These are phyloP conservation scores for Danio albolineatus DNA, from an alignment of 2,797 vertebrate genomes.

Conservation along the genomic window DNA sequence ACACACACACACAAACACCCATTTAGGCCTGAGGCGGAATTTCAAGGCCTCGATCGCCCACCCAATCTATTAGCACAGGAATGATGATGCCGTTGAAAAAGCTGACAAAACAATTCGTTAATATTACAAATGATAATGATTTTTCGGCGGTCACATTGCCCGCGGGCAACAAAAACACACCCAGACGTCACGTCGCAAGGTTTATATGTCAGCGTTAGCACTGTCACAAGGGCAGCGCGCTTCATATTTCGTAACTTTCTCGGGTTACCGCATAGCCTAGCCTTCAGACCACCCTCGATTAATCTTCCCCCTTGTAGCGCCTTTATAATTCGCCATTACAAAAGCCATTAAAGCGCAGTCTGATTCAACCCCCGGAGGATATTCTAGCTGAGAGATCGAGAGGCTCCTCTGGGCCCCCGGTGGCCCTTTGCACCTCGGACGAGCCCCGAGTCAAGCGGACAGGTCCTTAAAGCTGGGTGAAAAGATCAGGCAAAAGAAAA, in stretches of 20 bases:
- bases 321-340: constrained; percentile 88
- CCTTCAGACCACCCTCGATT: constrained; percentile 83
- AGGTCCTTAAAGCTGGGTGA: constrained; percentile 84
- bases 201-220: constrained; percentile 74
- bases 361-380: constrained; percentile 74
- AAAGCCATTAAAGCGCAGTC: constrained; percentile 82
- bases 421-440: constrained; percentile 78
- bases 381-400: constrained; percentile 61
- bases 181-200: constrained; percentile 70
- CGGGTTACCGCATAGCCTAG: constrained; percentile 79
- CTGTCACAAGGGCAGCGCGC: constrained; percentile 73
- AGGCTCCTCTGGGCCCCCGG: constrained; percentile 66
- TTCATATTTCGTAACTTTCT: constrained; percentile 81
- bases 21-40: constrained; percentile 42
- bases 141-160: constrained; percentile 62
- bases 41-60: constrained; percentile 43
- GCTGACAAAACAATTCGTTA: constrained; percentile 86
- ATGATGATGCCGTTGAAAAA: constrained; percentile 79
- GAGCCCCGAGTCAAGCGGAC: constrained; percentile 77
- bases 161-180: constrained; percentile 76
- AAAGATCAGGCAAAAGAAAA: constrained; percentile 83
- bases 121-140: constrained; percentile 88
- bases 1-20: constrained; percentile 12
- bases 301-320: constrained; percentile 86
- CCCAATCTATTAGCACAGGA: constrained; percentile 80